Base-by-base conservation (phyloP, 2,888 invertebrate species). In the Cartodere bifasciata region DNA sequence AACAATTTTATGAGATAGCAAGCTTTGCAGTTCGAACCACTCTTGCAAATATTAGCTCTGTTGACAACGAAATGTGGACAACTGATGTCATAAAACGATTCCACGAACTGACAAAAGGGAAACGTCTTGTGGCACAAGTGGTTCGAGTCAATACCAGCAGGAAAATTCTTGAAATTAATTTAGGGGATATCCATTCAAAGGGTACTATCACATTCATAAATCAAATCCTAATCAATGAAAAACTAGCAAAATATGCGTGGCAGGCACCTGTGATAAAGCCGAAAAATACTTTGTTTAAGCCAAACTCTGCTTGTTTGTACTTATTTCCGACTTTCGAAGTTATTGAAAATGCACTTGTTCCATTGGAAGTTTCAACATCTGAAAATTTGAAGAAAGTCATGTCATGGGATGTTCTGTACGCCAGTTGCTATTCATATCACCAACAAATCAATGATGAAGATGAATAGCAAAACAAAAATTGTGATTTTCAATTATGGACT, bases 151-250 rank as follows among this genome's bases (percentile, higher is more conserved):
- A 35, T 14, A 10, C 3, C 6, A 30, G 28, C 9, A 27, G 28
- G 7, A 30, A 31, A 27, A 31, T 35, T 16, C 20, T 35, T 9
- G 35, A 35, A 31, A 31, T 35, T 3, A 21, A 35, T 23, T n/a
- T 35, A 9, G 6, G 9, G 3, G 31, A 31, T 31, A 4, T 22
- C 1, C 11, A 14, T 27, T 16, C 4, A 4, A 16, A 28, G 1
- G 12, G 14, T 4, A 31, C 14, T 13, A 11, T 35, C 9, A 21
- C 16, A 10, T 31, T 23, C 2, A 21, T 35, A 4, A 35, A 35
- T 28, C 10, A 27, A 12, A 4, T 25, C 9, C 16, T 35, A 13
- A 31, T 35, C 3, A 15, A 16, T 6, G 35, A 35, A 22, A 30
- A 30, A 6, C 28, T 28, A 13, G 35, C 35, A 3, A 35, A 34